These are phyloP conservation scores for Podarcis raffonei DNA, from an alignment of 2,113 vertebrate species.

Conservation along the genomic window DNA sequence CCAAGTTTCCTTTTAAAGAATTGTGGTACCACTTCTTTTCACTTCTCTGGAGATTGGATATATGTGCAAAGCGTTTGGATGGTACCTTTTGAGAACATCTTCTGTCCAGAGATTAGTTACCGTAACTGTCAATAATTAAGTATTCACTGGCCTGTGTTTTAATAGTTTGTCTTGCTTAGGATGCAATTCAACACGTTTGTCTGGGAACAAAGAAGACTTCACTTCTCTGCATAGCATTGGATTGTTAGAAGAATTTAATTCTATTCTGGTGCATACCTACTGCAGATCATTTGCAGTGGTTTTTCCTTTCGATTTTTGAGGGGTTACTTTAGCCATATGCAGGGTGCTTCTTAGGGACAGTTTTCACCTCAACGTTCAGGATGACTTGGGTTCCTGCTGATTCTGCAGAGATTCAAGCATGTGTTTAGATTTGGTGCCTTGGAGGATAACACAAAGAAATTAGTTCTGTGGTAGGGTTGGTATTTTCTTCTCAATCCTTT, in stretches of 20 bases:
- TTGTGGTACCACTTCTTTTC: not conserved
- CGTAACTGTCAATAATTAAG: not conserved
- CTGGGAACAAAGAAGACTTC: not conserved
- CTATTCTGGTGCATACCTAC: not conserved
- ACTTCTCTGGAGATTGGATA: not conserved
- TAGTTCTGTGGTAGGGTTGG: not conserved
- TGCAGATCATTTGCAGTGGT: not conserved
- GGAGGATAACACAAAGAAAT: not conserved
- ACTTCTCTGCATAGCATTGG: not conserved
- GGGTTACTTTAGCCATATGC: not conserved
- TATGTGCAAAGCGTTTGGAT: not conserved
- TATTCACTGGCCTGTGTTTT: not conserved
- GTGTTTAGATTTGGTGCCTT: not conserved
- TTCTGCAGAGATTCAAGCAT: not conserved
- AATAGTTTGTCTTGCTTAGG: not conserved
- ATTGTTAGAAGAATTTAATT: not conserved
- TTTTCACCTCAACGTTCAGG: not conserved
- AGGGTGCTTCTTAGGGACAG: not conserved
- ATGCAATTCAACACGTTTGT: not conserved
- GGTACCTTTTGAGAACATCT: not conserved
- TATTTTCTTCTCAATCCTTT: not conserved
- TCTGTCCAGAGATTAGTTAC: not conserved
- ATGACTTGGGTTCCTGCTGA: not conserved
- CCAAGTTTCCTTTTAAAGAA: not conserved
- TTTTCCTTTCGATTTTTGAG: not conserved